These are phyloP conservation scores for Tortricodes alternella DNA, from an alignment of 2,888 invertebrate genomes.

Conservation along the genomic window DNA sequence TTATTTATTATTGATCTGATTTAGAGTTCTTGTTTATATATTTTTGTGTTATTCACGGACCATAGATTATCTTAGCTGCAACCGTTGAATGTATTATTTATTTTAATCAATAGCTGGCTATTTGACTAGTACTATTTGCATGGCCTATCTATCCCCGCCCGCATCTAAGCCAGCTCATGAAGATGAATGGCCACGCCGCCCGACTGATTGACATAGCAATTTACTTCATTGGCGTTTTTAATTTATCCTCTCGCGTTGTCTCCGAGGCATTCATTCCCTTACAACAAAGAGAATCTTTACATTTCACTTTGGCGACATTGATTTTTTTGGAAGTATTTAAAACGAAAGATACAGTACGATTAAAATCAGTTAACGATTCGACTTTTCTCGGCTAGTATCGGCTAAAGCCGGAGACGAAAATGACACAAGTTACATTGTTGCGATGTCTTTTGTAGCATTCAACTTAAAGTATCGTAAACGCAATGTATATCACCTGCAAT, in stretches of 20 bases:
- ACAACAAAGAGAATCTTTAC: slow-evolving; percentile 12
- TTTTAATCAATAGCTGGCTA: neutral
- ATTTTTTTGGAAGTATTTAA: too few relatives aligned
- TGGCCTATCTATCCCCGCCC: slow-evolving; percentile 22
- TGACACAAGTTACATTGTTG: too few relatives aligned
- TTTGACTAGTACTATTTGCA: slow-evolving; percentile 15
- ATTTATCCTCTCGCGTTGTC: slow-evolving; percentile 62
- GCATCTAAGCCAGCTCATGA: slow-evolving; percentile 53
- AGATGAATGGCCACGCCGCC: slow-evolving; percentile 72
- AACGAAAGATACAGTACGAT: too few relatives aligned
- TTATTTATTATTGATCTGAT: too few relatives aligned
- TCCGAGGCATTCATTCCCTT: slow-evolving; percentile 51
- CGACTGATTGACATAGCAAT: slow-evolving; percentile 75
- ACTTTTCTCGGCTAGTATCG: too few relatives aligned
- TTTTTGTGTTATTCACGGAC: too few relatives aligned
- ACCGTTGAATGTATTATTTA: neutral
- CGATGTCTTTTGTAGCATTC: too few relatives aligned
- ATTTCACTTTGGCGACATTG: neutral
- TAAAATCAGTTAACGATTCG: too few relatives aligned
- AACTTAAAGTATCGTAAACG: too few relatives aligned
- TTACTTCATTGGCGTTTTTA: slow-evolving; percentile 75
- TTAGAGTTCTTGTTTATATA: too few relatives aligned
- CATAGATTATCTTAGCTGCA: neutral
- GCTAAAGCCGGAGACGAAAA: too few relatives aligned
- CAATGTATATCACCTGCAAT: too few relatives aligned